Conservation (phyloP, 2,888 invertebrate species). For the Mythimna loreyi region DNA sequence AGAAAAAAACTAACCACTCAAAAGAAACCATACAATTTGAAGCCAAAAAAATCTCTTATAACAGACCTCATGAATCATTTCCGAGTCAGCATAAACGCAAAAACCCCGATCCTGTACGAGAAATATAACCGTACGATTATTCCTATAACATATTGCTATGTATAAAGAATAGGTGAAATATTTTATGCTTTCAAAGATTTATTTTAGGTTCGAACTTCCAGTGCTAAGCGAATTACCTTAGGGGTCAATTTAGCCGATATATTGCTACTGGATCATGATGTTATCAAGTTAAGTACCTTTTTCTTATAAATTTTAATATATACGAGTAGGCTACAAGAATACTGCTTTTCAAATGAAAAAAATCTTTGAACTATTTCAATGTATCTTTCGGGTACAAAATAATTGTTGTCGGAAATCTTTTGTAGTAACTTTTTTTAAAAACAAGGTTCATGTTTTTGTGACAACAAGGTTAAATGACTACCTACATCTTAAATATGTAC, state of each 20-base stretch:
- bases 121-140: constrained; percentile 47
- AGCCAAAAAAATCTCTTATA: background rate
- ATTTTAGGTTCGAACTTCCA: constrained; percentile 44
- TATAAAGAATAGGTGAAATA: constrained; percentile 50
- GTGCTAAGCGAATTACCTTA: constrained; percentile 32
- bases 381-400: background rate
- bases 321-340: background rate
- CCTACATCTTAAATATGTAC: too few species aligned
- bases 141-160: constrained; percentile 30
- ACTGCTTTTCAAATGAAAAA: constrained; percentile 8
- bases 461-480: background rate
- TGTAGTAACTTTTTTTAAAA: background rate
- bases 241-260: constrained; percentile 31
- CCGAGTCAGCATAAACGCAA: constrained; percentile 37
- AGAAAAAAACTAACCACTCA: background rate
- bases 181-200: constrained; percentile 49
- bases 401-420: background rate
- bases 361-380: constrained; percentile 5
- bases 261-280: constrained; percentile 25
- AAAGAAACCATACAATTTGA: background rate
- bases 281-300: constrained; percentile 25
- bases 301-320: constrained; percentile 23
- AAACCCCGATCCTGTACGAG: constrained; percentile 21
- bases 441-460: too few species aligned
- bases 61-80: constrained; percentile 23